These are phyloP conservation scores for Triplophysa dalaica DNA, from an alignment of 2,113 vertebrate genomes.

Conservation along the genomic window DNA sequence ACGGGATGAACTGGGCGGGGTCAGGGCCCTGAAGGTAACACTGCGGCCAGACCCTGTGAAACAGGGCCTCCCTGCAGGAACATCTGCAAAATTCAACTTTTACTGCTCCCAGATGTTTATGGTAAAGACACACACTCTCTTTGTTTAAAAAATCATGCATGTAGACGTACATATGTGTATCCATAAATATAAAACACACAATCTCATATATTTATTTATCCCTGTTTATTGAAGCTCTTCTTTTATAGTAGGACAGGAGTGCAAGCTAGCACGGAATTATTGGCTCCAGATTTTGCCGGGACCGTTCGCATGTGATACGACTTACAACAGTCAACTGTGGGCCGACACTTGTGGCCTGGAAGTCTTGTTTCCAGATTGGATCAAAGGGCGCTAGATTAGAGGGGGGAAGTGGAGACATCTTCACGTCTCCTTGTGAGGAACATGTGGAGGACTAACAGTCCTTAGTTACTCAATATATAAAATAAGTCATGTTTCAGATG, in stretches of 20 bases:
- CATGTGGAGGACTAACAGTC: conserved; percentile 16
- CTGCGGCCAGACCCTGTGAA: conserved; percentile 8
- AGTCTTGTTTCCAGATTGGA: conserved; percentile 48
- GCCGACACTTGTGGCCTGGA: conserved; percentile 46
- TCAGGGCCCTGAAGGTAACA: conserved; percentile 8
- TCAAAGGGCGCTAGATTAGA: conserved; percentile 45
- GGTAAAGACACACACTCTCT: conserved; percentile 16
- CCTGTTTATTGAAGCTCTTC: background rate
- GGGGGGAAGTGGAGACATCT: conserved; percentile 40
- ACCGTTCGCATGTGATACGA: conserved; percentile 42
- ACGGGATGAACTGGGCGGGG: conserved; percentile 11
- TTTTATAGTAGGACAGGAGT: conserved; percentile 9
- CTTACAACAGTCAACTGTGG: conserved; percentile 31
- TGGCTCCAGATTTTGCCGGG: conserved; percentile 48
- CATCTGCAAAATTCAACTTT: conserved; percentile 30
- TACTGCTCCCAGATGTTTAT: conserved; percentile 45
- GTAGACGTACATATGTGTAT: conserved; percentile 17
- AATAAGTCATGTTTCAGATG: background rate
- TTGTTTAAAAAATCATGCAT: background rate
- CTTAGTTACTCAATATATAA: background rate
- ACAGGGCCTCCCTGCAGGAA: conserved; percentile 2
- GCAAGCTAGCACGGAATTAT: conserved; percentile 38
- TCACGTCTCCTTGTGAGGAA: conserved; percentile 18
- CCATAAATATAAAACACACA: conserved; percentile 7
- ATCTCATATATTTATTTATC: background rate